Percentiles rank a stretch among this genome's conserved stretches.
Conservation (phyloP, 1,140 invertebrate species). For the Diorhabda elongata region DNA sequence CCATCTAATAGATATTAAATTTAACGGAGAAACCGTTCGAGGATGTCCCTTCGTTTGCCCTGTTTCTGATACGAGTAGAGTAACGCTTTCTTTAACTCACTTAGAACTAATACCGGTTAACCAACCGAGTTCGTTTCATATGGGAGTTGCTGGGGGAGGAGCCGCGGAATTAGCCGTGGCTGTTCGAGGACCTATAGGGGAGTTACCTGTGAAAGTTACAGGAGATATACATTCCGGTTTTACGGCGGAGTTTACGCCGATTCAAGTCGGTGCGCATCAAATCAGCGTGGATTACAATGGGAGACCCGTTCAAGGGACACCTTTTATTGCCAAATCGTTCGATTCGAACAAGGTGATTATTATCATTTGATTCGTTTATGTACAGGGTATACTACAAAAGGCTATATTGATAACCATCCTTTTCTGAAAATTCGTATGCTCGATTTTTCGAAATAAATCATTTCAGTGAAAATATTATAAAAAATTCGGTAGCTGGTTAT, state of each 20-base stretch:
- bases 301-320: constrained; percentile 79
- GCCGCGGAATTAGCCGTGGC: constrained; percentile 84
- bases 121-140: constrained; percentile 81
- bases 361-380: background rate
- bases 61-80: constrained; percentile 75
- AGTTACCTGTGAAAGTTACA: constrained; percentile 84
- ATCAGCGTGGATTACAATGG: constrained; percentile 81
- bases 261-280: constrained; percentile 83
- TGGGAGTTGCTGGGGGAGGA: constrained; percentile 80
- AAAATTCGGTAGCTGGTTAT: no score
- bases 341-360: constrained; percentile 64
- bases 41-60: constrained; percentile 86
- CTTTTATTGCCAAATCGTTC: constrained; percentile 89
- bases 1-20: constrained; percentile 96
- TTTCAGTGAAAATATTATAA: no score
- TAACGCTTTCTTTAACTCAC: constrained; percentile 72
- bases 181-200: constrained; percentile 72
- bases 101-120: constrained; percentile 86
- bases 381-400: background rate
- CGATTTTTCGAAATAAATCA: no score
- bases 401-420: no score
- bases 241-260: constrained; percentile 86
- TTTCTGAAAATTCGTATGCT: no score
- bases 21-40: constrained; percentile 92
- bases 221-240: constrained; percentile 82